Base-by-base conservation (phyloP, 1,140 invertebrate species). In the Macrobrachium nipponense region DNA sequence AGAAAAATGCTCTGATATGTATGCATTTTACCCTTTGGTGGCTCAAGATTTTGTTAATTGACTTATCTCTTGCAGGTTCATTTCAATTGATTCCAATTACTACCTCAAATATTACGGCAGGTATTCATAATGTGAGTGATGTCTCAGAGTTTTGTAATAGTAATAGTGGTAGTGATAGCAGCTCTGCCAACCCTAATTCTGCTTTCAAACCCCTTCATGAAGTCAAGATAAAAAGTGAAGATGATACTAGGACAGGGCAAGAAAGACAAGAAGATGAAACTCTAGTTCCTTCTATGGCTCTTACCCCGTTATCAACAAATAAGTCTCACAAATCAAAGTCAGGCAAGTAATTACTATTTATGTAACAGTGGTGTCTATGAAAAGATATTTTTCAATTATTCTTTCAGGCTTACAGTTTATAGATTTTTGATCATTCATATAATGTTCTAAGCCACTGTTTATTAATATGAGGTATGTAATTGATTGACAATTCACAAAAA, bases 1-100 rank as follows among this genome's bases (percentile, higher is more conserved):
- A 51, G 12, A 12, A 7, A 51, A 12, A 36, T 36, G 2, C 51
- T 8, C 7, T 51, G 5, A 51, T 8, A 51, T 51, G 7, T 51
- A 12, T 51, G 51, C 8, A 51, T 51, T 8, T 51, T 51, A 2
- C 51, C 51, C 51, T 10, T 10, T 10, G 12, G 7, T 51, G 51
- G 51, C 7, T 51, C 7, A 12, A 10, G 12, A 51, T 51, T 51
- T 51, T 51, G 8, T 51, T 51, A 51, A 51, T 6, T 51, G 7
- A 51, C 12, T 12, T 51, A 51, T 51, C 51, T 51, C 51, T 86
- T 78, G 12, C 77, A 86, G 84, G 84, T 36, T 86, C 84, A 20
- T 86, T 86, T 70, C 84, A 86, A 78, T 86, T 86, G 59, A 86
- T 86, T 61, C 84, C 84, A 23, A 80, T 86, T 18, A 18, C 84